Base-by-base conservation (phyloP, 2,113 vertebrate genomes). In the Meleagris gallopavo region DNA sequence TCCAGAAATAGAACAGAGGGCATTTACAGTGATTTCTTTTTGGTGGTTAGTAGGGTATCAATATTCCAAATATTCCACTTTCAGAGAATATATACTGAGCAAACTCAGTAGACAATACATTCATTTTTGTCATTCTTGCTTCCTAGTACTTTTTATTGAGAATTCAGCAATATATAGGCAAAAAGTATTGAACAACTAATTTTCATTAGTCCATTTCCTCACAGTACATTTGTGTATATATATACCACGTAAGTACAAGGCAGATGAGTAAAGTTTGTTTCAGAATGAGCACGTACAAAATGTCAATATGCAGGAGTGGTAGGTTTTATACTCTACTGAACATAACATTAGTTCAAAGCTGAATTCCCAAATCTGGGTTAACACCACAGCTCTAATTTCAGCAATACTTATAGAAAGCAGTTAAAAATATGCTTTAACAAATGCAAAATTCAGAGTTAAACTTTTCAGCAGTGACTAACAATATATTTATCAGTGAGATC, bases 1-100 rank as follows among this genome's bases (percentile, higher is more conserved):
- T 96, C 95, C 75, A 86, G 64, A 96, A 93, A 52, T 52, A 93
- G 60, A 95, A 76, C 36, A 78, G 61, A 86, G 32, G 17, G 70
- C 82, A 87, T 93, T 88, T 83, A 87, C 76, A 75, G 45, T 62
- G 36, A 18, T 18, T 38, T 22, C 48, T 30, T 17, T 55, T 69
- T 13, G 81, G 8, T 64, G 12, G 6, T 67, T 92, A 65, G 27
- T 21, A 72, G 24, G 40, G 18, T 22, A 73, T 48, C 21, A 86
- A 70, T 38, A 16, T 80, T 84, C 60, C 86, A 58, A 88, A 83
- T 89, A 75, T 92, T 78, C 21, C 41, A 85, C 67, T 92, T 81
- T 41, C 76, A 86, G 11, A 27, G 52, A 54, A 54, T 54, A 54
- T 55, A 61, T 3, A 8, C 15, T 60, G 86, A 57, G 34, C 86